A percentile compares a stretch with the other conserved stretches of the same genome.
These are phyloP conservation scores for Gorsachius goisagi DNA, from an alignment of 2,113 vertebrate species.

Conservation along the genomic window DNA sequence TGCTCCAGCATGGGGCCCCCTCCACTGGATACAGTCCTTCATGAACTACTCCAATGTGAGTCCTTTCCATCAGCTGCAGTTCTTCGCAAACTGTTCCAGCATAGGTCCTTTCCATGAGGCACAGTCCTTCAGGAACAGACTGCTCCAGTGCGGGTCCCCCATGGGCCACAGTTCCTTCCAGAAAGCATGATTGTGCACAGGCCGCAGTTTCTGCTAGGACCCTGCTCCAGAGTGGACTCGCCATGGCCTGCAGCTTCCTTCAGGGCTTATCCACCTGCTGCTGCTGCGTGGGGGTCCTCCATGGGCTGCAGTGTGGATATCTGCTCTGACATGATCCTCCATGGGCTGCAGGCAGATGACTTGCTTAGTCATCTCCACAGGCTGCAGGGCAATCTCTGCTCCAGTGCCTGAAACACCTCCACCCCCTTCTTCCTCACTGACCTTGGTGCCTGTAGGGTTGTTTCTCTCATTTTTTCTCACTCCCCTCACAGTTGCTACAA, in stretches of 20 bases:
- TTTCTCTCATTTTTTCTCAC: neutral
- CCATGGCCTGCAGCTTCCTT: neutral
- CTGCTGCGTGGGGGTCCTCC: neutral
- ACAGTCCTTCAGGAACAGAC: too few relatives aligned
- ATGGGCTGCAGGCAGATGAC: neutral
- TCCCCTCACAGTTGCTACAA: neutral
- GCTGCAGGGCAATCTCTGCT: neutral
- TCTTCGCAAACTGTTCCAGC: neutral
- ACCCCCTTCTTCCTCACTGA: neutral
- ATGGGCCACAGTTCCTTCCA: neutral
- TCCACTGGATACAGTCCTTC: neutral
- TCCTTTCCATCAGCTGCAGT: neutral
- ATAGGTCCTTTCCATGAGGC: neutral
- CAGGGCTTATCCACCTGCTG: neutral
- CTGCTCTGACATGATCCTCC: neutral
- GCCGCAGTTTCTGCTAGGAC: neutral
- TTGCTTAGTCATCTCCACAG: neutral
- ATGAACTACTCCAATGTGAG: neutral
- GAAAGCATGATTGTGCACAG: neutral
- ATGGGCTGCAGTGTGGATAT: neutral
- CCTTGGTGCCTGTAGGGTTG: neutral
- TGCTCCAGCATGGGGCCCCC: accelerated
- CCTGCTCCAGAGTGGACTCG: neutral
- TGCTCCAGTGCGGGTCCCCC: too few relatives aligned
- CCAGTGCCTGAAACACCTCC: neutral